Evolutionary conservation across 2,888 invertebrate genomes (phyloP).

Genomic region (Amiota communis): DNA sequence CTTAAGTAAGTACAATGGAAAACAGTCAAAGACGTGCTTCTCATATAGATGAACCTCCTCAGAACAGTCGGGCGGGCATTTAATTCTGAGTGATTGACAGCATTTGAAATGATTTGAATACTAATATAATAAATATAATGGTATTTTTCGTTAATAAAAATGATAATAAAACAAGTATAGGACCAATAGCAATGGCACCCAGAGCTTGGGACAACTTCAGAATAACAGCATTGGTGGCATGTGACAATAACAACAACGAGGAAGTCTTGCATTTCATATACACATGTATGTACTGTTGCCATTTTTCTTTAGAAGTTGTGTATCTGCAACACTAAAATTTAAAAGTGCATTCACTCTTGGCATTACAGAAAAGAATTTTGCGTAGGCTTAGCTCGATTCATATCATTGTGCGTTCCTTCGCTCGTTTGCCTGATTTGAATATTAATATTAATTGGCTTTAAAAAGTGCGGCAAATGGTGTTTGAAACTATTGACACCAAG

Average conservation of each 20-base stretch:
- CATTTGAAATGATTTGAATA: conserved; percentile 63
- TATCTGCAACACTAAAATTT: not conserved
- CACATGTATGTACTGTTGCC: no score
- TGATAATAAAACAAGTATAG: conserved; percentile 13
- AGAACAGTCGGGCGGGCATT: conserved; percentile 13
- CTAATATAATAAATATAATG: conserved; percentile 42
- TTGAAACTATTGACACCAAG: conserved; percentile 16
- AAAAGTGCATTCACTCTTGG: conserved; percentile 21
- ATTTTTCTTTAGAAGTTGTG: no score
- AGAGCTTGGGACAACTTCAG: not conserved
- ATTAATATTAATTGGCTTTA: conserved; percentile 15
- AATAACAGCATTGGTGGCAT: conserved; percentile 17
- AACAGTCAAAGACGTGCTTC: conserved; percentile 16
- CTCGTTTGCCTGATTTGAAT: conserved; percentile 12
- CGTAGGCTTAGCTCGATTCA: not conserved
- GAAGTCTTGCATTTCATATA: conserved; percentile 9
- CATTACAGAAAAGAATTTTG: not conserved
- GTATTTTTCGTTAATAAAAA: conserved; percentile 5
- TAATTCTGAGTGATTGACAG: conserved; percentile 38
- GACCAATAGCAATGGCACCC: not conserved
- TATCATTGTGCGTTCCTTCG: not conserved
- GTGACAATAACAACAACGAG: not conserved
- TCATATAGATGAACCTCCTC: conserved; percentile 4
- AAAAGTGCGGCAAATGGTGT: conserved; percentile 15
- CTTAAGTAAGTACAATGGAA: not conserved